A percentile compares a stretch with the other conserved stretches of the same genome.
Evolutionary conservation across 1,140 invertebrate genomes (phyloP).

Genomic region (Idris sp.): DNA sequence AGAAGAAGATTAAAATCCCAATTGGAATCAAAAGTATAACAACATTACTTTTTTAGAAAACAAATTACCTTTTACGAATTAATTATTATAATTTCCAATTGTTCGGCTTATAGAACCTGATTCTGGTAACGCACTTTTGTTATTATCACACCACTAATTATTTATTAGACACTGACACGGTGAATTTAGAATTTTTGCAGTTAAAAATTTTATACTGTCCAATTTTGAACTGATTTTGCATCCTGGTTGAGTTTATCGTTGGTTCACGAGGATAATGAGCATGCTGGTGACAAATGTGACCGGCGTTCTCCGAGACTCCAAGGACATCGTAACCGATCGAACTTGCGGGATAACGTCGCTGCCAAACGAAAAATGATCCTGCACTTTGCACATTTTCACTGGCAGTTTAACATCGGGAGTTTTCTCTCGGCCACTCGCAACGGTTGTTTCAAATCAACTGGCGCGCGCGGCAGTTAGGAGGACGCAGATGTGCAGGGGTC

Average conservation of each 20-base stretch:
- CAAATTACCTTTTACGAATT: no score
- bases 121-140: no score
- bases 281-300: constrained; percentile 67
- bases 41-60: no score
- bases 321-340: constrained; percentile 64
- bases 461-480: no score
- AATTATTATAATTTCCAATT: no score
- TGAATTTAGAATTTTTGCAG: no score
- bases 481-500: no score
- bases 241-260: constrained; percentile 22
- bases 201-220: not conserved
- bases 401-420: not conserved
- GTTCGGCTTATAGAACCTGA: no score
- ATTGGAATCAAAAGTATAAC: no score
- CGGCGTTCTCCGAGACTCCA: constrained; percentile 67
- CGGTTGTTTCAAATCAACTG: constrained; percentile 71
- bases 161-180: no score
- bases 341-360: constrained; percentile 32
- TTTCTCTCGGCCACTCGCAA: constrained; percentile 42
- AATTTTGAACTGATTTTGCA: constrained; percentile 7
- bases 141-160: no score
- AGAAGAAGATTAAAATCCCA: no score
- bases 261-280: constrained; percentile 67
- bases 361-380: constrained; percentile 29
- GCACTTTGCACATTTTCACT: constrained; percentile 65